A percentile compares a stretch with the other conserved stretches of the same genome.
Conservation (phyloP, 1,140 invertebrate genomes). For the Tribolium castaneum region DNA sequence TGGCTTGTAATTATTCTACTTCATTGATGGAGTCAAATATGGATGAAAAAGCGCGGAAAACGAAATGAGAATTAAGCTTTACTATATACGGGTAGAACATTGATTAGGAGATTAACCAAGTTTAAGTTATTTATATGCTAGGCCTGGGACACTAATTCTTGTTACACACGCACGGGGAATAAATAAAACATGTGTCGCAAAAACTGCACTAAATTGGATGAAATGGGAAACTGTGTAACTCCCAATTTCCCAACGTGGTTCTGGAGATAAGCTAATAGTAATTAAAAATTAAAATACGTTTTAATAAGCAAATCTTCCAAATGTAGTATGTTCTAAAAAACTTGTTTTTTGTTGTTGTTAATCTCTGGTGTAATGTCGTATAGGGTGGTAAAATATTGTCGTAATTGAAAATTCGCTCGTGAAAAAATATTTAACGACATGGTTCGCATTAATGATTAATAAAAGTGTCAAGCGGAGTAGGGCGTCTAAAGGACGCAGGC, state of each 20-base stretch:
- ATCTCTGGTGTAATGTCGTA: not conserved
- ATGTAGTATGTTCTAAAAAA: too few species aligned
- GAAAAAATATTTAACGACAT: slow-evolving; percentile 14
- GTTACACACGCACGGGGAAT: not conserved
- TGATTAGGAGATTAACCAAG: not conserved
- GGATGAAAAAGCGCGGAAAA: not conserved
- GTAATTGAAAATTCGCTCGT: not conserved
- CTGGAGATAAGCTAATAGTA: not conserved
- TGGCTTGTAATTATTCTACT: too few species aligned
- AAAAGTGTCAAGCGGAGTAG: slow-evolving; percentile 29
- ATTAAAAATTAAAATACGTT: not conserved
- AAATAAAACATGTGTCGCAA: not conserved
- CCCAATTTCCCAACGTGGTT: too few species aligned
- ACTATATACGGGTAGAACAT: not conserved
- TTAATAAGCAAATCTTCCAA: not conserved
- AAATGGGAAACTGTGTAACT: not conserved
- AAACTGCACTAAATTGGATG: not conserved
- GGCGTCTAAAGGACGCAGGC: slow-evolving; percentile 14
- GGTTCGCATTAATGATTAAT: slow-evolving; percentile 37
- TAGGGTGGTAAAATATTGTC: not conserved
- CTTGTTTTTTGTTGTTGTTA: not conserved
- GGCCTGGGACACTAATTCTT: not conserved
- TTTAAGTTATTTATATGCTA: not conserved
- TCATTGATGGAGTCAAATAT: too few species aligned
- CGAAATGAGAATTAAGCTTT: not conserved